phyloP scores from a whole-genome alignment of 2,888 invertebrate species.

The Hyles lineata region DNA sequence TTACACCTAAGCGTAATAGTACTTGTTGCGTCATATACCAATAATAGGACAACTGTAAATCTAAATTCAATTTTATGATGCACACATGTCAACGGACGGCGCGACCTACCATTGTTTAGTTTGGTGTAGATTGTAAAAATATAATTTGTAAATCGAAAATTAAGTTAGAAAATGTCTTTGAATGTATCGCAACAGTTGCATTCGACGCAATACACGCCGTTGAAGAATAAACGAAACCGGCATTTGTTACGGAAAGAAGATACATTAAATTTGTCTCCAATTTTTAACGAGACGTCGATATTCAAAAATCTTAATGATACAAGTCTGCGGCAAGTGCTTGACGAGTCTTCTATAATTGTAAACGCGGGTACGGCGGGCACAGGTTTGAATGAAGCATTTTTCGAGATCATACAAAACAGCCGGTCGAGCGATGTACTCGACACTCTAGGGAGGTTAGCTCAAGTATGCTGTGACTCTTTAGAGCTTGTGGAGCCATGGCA shows the following conservation, averaged over 20 bases:
- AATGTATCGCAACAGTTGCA: slow-evolving; percentile 55
- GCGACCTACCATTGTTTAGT: slow-evolving; percentile 1
- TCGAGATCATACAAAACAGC: slow-evolving; percentile 77
- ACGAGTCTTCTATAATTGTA: slow-evolving; percentile 72
- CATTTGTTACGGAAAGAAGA: slow-evolving; percentile 72
- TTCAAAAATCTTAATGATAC: slow-evolving; percentile 79
- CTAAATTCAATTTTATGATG: not conserved
- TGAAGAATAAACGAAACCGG: slow-evolving; percentile 64
- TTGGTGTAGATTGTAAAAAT: too few species aligned
- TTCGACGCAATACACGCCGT: slow-evolving; percentile 71
- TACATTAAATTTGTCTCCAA: slow-evolving; percentile 75
- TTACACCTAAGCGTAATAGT: not conserved
- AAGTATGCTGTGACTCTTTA: slow-evolving; percentile 86
- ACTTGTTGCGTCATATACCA: not conserved
- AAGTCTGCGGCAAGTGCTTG: slow-evolving; percentile 74
- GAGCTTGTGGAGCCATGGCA: slow-evolving; percentile 81
- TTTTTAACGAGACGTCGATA: slow-evolving; percentile 77
- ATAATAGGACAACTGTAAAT: not conserved
- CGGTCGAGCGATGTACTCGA: slow-evolving; percentile 84
- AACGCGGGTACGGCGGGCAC: slow-evolving; percentile 65
- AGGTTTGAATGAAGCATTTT: slow-evolving; percentile 74
- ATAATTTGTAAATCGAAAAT: too few species aligned
- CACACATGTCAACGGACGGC: slow-evolving; percentile 11
- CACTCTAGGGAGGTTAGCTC: slow-evolving; percentile 86
- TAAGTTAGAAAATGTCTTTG: slow-evolving; percentile 42